phyloP scores from a whole-genome alignment of 37 sponge, comb jelly and placozoan species.

The Hexactinellida sp. region DNA sequence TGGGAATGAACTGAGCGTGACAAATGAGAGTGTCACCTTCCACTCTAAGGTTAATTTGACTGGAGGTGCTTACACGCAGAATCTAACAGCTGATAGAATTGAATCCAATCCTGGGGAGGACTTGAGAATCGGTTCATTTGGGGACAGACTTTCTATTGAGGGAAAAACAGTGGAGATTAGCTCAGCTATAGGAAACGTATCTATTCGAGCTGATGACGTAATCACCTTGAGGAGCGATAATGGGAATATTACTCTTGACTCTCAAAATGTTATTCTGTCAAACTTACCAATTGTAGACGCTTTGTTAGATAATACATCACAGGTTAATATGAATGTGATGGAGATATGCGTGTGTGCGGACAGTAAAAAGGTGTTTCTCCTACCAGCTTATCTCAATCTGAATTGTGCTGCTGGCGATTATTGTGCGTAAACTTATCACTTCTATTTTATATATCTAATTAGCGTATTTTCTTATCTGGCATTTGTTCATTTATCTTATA shows the following conservation, averaged over 20 bases:
- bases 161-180: neutral
- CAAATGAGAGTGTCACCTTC: neutral
- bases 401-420: neutral
- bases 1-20: neutral
- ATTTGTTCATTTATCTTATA: too few species aligned
- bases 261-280: neutral
- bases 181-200: neutral
- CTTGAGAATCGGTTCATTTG: neutral
- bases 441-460: too few species aligned
- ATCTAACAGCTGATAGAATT: neutral
- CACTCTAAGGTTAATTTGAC: neutral
- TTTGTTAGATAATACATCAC: neutral
- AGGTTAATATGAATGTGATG: neutral
- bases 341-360: neutral
- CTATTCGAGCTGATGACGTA: neutral
- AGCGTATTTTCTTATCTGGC: too few species aligned
- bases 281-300: neutral
- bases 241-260: neutral
- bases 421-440: neutral
- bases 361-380: constrained; percentile 7
- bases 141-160: neutral
- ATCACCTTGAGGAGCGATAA: neutral
- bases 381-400: neutral
- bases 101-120: neutral
- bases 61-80: neutral